Conservation (phyloP, 64 coral and sea anemone genomes). For the Anthopleura sola region DNA sequence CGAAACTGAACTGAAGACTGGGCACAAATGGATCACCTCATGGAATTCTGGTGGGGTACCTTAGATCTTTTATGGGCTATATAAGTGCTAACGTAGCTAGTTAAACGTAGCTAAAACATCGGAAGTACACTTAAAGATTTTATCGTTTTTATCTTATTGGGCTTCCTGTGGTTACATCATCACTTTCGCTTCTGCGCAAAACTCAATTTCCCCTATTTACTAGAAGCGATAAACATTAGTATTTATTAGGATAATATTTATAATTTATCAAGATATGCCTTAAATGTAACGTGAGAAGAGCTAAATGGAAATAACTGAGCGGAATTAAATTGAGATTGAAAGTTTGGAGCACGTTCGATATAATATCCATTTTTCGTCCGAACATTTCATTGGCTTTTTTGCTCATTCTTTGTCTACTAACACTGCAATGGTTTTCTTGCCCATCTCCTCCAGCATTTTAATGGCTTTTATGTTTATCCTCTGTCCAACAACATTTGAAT, state of each 20-base stretch:
- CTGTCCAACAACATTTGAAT: neutral
- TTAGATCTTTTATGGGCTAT: too few relatives aligned
- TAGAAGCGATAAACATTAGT: neutral
- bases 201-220: neutral
- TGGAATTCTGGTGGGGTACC: too few relatives aligned
- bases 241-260: neutral
- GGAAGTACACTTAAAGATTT: too few relatives aligned
- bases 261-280: neutral
- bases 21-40: too few relatives aligned
- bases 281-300: neutral
- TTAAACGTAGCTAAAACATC: too few relatives aligned
- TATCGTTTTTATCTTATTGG: too few relatives aligned
- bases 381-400: neutral
- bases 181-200: neutral
- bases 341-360: neutral
- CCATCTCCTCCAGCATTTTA: neutral
- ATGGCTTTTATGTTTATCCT: neutral
- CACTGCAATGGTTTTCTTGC: too few relatives aligned
- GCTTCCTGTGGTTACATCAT: too few relatives aligned
- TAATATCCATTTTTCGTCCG: neutral
- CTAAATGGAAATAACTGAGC: neutral
- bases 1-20: too few relatives aligned
- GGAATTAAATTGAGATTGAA: neutral
- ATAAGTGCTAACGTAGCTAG: too few relatives aligned
- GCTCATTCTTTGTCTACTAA: neutral